Conservation (phyloP, 2,797 vertebrate species). For the Otolemur crassicaudatus region DNA sequence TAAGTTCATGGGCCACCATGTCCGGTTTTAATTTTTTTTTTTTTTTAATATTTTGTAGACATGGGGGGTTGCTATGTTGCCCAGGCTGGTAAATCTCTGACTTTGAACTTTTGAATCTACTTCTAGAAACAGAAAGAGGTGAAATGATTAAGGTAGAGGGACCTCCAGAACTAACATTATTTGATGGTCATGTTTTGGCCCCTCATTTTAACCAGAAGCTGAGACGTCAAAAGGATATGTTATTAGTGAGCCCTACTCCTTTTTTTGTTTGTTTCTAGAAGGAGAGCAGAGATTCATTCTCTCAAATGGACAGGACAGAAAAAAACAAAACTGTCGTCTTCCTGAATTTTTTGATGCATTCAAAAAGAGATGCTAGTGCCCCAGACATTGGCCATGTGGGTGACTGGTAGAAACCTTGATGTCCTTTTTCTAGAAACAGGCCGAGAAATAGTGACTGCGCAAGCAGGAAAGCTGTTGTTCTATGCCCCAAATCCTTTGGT, state of each 20-base stretch:
- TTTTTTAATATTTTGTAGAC: not conserved
- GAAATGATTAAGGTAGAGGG: not conserved
- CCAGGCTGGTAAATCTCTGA: not conserved
- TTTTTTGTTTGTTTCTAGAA: slow-evolving; percentile 19
- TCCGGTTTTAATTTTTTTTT: not conserved
- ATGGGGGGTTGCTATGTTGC: not conserved
- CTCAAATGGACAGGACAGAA: not conserved
- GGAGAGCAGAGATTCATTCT: not conserved
- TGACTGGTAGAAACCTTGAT: slow-evolving; percentile 17
- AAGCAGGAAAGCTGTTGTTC: not conserved
- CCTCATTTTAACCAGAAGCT: not conserved
- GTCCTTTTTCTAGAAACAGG: not conserved
- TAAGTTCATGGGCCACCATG: not conserved
- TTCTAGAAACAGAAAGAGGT: slow-evolving; percentile 1
- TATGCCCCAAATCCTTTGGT: not conserved
- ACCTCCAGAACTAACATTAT: not conserved
- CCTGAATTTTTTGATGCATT: slow-evolving; percentile 54
- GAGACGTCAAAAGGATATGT: not conserved
- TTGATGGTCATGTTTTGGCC: not conserved
- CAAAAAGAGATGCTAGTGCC: not conserved
- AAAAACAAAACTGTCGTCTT: not conserved
- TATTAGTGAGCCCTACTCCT: not conserved
- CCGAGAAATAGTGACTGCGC: not conserved
- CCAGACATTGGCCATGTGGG: not conserved
- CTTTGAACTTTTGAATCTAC: not conserved